Base-by-base conservation (phyloP, 2,113 vertebrate genomes). In the Dromiciops gliroides region DNA sequence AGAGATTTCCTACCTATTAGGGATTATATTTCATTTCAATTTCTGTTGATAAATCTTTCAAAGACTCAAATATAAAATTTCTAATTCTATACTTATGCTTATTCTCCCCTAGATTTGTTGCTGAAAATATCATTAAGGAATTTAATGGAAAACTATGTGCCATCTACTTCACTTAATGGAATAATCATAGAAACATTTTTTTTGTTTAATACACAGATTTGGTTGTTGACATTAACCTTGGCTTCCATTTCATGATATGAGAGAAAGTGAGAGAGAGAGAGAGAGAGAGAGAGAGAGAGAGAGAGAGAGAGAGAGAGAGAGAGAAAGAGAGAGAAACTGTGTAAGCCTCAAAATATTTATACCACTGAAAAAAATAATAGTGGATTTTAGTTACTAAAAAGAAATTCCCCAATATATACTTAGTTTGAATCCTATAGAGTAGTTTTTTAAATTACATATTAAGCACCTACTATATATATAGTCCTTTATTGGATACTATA, bases 81-180 rank as follows among this genome's bases (percentile, higher is more conserved):
- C 26, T 92, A 14, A 48, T 95, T 98, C 51, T 95, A 92, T 96
- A 95, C 48, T 16, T 93, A 11, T 51, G 53, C 0, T 0, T 93
- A 95, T 75, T 83, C 96, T 94, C 0, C n/a, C 1, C 50, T 75
- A 96, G 26, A 94, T 44, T 94, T 56, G 48, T 52, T 96, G 91
- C 16, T 28, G 60, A 94, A 97, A 96, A 95, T 0, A 31, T 60
- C 44, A 93, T 98, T 50, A 8, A 96, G 24, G 37, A 93, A 92
- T 24, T 1, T 11, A 0, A 37, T 52, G 83, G 50, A 96, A 97
- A 44, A 94, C 95, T 93, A 56, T 88, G 11, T 95, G 90, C 1
- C 8, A 51, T 49, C 12, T 95, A 67, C 8, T 49, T 90, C 95
- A 95, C 95, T 92, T 7, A 91, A 75, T 95, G 94, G 56, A 94